Conservation (phyloP, 2,888 invertebrate species). For the Laspeyria flexula region DNA sequence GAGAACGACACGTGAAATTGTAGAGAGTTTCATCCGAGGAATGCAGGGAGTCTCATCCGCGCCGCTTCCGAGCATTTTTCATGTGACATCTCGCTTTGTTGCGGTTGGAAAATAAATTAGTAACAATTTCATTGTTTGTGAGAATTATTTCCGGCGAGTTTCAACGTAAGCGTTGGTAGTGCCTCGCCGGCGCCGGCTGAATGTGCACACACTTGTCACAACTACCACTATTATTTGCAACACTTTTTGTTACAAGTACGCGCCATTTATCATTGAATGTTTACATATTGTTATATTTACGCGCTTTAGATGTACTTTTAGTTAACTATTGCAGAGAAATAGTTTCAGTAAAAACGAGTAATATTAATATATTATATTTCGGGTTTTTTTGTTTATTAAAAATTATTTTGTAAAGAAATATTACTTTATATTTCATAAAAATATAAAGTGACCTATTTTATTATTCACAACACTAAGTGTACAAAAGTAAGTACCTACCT, state of each 20-base stretch:
- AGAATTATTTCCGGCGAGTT: slow-evolving; percentile 70
- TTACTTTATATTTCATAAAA: too few relatives aligned
- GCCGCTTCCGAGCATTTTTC: slow-evolving; percentile 77
- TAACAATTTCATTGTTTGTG: slow-evolving; percentile 84
- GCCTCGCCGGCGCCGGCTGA: slow-evolving; percentile 25
- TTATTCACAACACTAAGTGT: too few relatives aligned
- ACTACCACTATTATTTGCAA: slow-evolving; percentile 32
- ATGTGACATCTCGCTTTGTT: slow-evolving; percentile 85
- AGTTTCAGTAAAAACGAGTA: neutral
- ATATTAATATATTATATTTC: too few relatives aligned
- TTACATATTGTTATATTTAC: slow-evolving; percentile 20
- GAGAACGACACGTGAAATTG: slow-evolving; percentile 71
- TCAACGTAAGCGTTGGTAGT: slow-evolving; percentile 42
- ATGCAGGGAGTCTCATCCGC: slow-evolving; percentile 75
- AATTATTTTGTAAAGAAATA: too few relatives aligned
- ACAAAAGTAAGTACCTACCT: too few relatives aligned
- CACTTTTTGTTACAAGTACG: slow-evolving; percentile 32
- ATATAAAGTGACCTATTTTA: too few relatives aligned
- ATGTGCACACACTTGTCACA: slow-evolving; percentile 37
- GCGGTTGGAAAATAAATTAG: slow-evolving; percentile 84
- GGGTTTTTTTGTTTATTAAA: too few relatives aligned
- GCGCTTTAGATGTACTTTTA: neutral
- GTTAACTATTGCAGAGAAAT: neutral
- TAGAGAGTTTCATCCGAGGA: slow-evolving; percentile 67
- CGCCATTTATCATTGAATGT: slow-evolving; percentile 36